Percentiles rank a stretch among this genome's conserved stretches.
Conservation (phyloP, 2,797 vertebrate species). For the Benthosema pterotum region DNA sequence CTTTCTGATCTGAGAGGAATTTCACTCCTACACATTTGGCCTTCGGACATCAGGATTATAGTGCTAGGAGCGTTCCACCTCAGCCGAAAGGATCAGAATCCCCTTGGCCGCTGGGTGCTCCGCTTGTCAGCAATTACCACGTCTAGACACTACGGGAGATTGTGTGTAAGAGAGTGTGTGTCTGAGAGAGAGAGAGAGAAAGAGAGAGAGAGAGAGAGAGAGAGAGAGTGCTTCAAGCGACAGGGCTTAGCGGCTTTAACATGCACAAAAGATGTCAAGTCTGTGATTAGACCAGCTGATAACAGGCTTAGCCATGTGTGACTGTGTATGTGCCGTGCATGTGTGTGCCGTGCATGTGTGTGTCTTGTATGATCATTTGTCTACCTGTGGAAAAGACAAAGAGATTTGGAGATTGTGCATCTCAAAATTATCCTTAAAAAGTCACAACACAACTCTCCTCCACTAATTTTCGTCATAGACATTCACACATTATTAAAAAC, state of each 20-base stretch:
- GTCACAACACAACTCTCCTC: conserved; percentile 9
- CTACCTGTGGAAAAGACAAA: not conserved
- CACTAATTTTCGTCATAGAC: conserved; percentile 19
- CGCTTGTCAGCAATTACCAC: conserved; percentile 67
- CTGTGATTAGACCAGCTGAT: conserved; percentile 74
- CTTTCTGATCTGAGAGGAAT: conserved; percentile 43
- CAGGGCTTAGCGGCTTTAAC: conserved; percentile 70
- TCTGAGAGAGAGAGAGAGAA: not conserved
- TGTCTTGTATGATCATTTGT: not conserved
- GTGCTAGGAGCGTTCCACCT: conserved; percentile 7
- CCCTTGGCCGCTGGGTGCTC: conserved; percentile 56
- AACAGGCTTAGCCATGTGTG: conserved; percentile 49
- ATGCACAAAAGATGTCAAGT: conserved; percentile 77
- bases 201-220: too few species aligned
- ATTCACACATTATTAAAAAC: conserved; percentile 8
- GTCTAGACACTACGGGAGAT: conserved; percentile 31
- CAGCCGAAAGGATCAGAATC: conserved; percentile 60
- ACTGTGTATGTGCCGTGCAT: not conserved
- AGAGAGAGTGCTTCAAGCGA: conserved; percentile 40
- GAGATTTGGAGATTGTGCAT: not conserved
- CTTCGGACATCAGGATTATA: conserved; percentile 60
- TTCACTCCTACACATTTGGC: conserved; percentile 61
- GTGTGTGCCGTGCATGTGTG: not conserved
- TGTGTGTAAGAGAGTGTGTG: conserved; percentile 3
- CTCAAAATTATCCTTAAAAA: conserved; percentile 25